Conservation (phyloP, 2,888 invertebrate species). For the Cotesia congregata region DNA sequence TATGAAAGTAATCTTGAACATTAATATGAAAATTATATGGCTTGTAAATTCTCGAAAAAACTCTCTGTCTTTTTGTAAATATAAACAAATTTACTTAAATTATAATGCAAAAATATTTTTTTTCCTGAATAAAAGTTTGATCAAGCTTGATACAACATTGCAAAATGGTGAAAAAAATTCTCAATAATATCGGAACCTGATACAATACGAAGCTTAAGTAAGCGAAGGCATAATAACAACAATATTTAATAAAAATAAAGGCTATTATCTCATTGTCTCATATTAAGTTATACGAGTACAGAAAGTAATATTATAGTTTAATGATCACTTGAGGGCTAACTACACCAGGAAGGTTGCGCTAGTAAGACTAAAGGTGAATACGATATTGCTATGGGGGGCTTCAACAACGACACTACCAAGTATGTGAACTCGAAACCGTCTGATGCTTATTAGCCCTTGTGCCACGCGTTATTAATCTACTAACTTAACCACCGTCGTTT, state of each 20-base stretch:
- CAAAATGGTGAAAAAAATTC: too few species aligned
- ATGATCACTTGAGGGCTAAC: slow-evolving; percentile 47
- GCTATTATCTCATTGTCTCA: not conserved
- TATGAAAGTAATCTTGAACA: too few species aligned
- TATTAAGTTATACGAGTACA: not conserved
- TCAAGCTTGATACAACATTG: too few species aligned
- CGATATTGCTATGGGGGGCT: slow-evolving; percentile 66
- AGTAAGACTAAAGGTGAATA: slow-evolving; percentile 56
- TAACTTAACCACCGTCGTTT: slow-evolving; percentile 52
- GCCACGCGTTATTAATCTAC: slow-evolving; percentile 69
- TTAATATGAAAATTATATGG: too few species aligned
- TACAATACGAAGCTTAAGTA: too few species aligned
- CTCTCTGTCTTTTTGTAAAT: too few species aligned
- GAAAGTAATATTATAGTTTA: slow-evolving; percentile 68
- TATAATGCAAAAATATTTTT: too few species aligned
- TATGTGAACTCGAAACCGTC: slow-evolving; percentile 62
- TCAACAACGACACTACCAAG: slow-evolving; percentile 24
- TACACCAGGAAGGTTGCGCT: slow-evolving; percentile 27
- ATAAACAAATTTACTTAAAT: too few species aligned
- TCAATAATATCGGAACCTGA: too few species aligned
- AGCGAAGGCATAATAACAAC: too few species aligned
- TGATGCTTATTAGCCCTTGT: slow-evolving; percentile 62
- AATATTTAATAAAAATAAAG: not conserved
- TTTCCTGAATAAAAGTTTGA: too few species aligned
- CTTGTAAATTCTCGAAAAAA: too few species aligned